Conservation (phyloP, 2,888 invertebrate species). For the Amiota communis region DNA sequence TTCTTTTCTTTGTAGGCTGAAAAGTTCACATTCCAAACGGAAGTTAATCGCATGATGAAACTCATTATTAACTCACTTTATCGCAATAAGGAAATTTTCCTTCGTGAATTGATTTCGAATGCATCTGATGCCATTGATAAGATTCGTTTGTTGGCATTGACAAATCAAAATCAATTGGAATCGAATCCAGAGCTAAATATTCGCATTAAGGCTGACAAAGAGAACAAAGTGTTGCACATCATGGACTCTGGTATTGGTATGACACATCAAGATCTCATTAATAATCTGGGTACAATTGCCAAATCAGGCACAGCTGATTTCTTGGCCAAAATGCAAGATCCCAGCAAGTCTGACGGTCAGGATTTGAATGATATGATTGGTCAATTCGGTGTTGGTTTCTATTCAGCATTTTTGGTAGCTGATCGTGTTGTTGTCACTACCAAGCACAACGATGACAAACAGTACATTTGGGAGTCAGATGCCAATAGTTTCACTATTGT, state of each 20-base stretch:
- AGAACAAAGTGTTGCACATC: constrained; percentile 91
- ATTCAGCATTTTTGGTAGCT: constrained; percentile 97
- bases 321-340: constrained; percentile 89
- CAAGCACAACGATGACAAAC: constrained; percentile 93
- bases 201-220: constrained; percentile 94
- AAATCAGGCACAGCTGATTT: constrained; percentile 98
- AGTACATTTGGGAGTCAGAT: constrained; percentile 99
- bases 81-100: constrained; percentile 98
- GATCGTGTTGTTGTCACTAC: constrained; percentile 96
- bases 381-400: constrained; percentile 99
- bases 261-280: constrained; percentile 93
- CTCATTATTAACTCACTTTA: constrained; percentile 99
- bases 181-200: constrained; percentile 88
- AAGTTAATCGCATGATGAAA: constrained; percentile 99
- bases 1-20: constrained; percentile 76
- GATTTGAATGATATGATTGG: constrained; percentile 98
- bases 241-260: constrained; percentile 98
- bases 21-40: constrained; percentile 95
- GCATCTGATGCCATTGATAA: constrained; percentile 99
- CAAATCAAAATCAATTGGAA: constrained; percentile 85
- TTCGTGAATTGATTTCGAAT: constrained; percentile 98
- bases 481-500: constrained; percentile 90
- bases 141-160: constrained; percentile 93
- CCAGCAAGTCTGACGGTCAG: constrained; percentile 74
- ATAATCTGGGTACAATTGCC: constrained; percentile 98